Evolutionary conservation across 2,113 vertebrate genomes (phyloP).

Genomic region (Gopherus flavomarginatus): DNA sequence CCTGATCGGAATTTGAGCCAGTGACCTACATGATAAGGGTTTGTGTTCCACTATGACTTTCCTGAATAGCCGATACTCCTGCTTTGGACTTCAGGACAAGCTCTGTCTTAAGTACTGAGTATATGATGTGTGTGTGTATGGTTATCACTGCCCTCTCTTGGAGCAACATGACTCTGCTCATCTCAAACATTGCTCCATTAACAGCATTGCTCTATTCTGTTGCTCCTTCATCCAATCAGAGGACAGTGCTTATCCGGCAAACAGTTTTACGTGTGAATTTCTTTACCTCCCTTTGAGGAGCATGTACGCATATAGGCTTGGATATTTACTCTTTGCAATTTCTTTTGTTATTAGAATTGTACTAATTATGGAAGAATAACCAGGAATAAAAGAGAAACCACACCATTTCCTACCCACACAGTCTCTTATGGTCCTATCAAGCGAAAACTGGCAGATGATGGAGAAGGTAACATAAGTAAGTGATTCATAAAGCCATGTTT

Average conservation of each 20-base stretch:
- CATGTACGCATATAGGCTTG: not conserved
- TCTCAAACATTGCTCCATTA: not conserved
- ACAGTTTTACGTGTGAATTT: not conserved
- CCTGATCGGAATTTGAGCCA: not conserved
- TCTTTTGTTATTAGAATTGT: conserved; percentile 75
- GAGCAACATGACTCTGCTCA: not conserved
- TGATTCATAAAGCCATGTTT: not conserved
- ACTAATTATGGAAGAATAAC: conserved; percentile 63
- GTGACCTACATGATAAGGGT: not conserved
- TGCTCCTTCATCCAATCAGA: not conserved
- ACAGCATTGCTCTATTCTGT: not conserved
- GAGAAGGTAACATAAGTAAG: conserved; percentile 66
- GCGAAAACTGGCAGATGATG: conserved; percentile 46
- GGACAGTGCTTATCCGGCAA: conserved; percentile 5
- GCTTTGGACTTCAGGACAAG: conserved; percentile 37
- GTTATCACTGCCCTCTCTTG: not conserved
- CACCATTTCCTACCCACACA: conserved; percentile 61
- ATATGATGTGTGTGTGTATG: not conserved
- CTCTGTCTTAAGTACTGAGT: not conserved
- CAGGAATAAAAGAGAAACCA: conserved; percentile 73
- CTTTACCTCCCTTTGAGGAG: not conserved
- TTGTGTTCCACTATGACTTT: not conserved
- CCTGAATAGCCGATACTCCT: not conserved
- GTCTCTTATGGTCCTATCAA: conserved; percentile 80
- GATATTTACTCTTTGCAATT: not conserved